phyloP scores from a whole-genome alignment of 2,888 invertebrate genomes.

The Poecilus cupreus region DNA sequence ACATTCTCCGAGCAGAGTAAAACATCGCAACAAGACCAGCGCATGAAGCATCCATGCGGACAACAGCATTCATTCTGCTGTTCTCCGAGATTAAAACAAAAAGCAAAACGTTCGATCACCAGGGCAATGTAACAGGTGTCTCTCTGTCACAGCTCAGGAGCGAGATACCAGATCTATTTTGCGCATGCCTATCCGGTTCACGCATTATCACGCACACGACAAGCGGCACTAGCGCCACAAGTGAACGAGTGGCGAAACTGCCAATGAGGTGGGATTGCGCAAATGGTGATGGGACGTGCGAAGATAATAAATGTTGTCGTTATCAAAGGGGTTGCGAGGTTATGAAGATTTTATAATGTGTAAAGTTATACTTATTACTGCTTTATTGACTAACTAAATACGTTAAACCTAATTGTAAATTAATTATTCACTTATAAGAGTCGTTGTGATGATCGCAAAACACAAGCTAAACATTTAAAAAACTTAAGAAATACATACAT shows the following conservation, averaged over 20 bases:
- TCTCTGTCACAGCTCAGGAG: background rate
- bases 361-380: background rate
- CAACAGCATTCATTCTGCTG: background rate
- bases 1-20: background rate
- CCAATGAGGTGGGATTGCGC: background rate
- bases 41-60: background rate
- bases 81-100: background rate
- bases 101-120: slow-evolving; percentile 7
- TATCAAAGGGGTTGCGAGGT: no score
- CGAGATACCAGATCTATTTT: no score
- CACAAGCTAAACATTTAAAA: no score
- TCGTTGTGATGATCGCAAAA: no score
- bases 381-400: no score
- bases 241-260: background rate
- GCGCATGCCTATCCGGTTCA: background rate
- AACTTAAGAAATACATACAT: no score
- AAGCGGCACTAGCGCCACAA: background rate
- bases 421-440: no score
- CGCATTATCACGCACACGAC: background rate
- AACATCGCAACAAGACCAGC: background rate
- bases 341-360: background rate
- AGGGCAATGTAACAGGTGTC: background rate
- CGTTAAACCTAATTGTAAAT: no score
- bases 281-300: background rate
- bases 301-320: background rate